A percentile compares a stretch with the other conserved stretches of the same genome.
Conservation (phyloP, 1,140 invertebrate genomes). For the Cydia fagiglandana region DNA sequence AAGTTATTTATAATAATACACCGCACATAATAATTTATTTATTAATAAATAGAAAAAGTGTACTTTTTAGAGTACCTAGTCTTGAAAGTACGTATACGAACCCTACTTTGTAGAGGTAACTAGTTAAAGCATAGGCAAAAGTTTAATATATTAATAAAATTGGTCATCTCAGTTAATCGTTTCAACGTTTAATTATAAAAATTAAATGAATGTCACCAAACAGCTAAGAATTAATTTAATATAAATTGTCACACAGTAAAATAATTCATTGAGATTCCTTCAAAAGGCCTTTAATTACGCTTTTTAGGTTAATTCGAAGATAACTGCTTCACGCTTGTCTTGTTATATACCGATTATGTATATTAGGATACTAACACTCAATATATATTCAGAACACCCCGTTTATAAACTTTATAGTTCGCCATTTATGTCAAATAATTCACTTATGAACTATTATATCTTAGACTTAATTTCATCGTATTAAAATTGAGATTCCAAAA, state of each 20-base stretch:
- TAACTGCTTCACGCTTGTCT: constrained; percentile 21
- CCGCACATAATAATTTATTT: too few relatives aligned
- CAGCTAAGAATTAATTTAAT: neutral
- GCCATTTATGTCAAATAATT: neutral
- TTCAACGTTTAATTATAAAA: too few relatives aligned
- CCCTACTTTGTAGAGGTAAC: too few relatives aligned
- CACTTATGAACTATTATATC: neutral
- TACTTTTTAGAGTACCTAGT: too few relatives aligned
- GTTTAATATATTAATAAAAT: too few relatives aligned
- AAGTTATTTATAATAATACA: too few relatives aligned
- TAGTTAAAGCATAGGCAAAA: too few relatives aligned
- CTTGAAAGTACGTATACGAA: too few relatives aligned
- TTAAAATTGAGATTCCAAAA: neutral
- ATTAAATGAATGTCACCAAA: neutral
- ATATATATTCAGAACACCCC: constrained; percentile 17
- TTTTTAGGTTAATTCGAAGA: constrained; percentile 27
- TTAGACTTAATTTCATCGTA: neutral
- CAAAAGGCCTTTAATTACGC: neutral
- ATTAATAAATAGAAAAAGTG: too few relatives aligned
- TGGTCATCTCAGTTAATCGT: too few relatives aligned
- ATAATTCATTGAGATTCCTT: neutral
- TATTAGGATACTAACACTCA: constrained; percentile 24
- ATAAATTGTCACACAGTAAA: neutral
- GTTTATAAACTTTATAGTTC: constrained; percentile 2
- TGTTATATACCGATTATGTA: constrained; percentile 4